Base-by-base conservation (phyloP, 1,140 invertebrate species). In the Venturia canescens region DNA sequence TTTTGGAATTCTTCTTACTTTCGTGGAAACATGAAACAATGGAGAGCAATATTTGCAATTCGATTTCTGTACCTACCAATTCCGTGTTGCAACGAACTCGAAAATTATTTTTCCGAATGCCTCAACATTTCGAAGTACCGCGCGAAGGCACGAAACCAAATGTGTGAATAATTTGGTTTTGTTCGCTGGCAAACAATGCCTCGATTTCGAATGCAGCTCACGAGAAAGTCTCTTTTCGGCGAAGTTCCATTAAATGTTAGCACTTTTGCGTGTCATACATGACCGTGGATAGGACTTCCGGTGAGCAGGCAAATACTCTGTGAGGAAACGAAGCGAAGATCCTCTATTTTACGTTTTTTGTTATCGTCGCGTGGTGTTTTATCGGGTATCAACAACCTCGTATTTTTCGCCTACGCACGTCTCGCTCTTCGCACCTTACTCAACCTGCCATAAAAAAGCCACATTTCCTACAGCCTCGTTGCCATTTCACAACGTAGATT, bases 381-480 rank as follows among this genome's bases (percentile, higher is more conserved):
- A 63, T 63, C 60, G 27, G 60, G 11, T 63, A 63, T 63, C 60
- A 63, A 23, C 60, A 63, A 26, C 23, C 60, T 63, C 60, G 60
- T 63, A 63, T 63, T 63, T 63, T 63, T 23, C 23, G 23, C 60
- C 21, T 63, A 63, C 23, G 21, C 60, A 23, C 60, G 60, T 63
- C 27, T 63, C 60, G 60, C n/a, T 63, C 60, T 26, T 63, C 60
- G 60, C 60, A 63, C 60, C 23, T 63, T 63, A 63, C 60, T 13
- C 60, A 63, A 63, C 23, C 23, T 26, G 60, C 60, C 23, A 26
- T 23, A 63, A 63, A 63, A 60, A 63, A 63, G 9, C 23, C 60
- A 23, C 23, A 26, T 13, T 9, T 13, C 60, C 60, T 26, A 9
- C 23, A 63, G 27, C 27, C 60, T n/a, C 23, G 60, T 23, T 26